Base-by-base conservation (phyloP, 2,113 vertebrate species). In the Tinamus guttatus region DNA sequence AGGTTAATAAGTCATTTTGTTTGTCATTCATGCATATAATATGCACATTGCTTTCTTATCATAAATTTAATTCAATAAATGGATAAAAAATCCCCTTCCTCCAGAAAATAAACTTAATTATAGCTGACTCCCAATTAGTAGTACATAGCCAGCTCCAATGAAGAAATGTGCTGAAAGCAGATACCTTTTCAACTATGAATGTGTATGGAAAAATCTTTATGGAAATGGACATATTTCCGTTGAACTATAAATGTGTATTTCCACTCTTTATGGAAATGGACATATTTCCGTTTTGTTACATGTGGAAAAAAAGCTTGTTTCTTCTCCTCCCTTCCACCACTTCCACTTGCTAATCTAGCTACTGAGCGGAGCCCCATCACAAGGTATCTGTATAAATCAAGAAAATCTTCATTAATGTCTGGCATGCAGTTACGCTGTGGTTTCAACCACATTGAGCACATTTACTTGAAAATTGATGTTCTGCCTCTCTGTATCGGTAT, bases 401-500 rank as follows among this genome's bases (percentile, higher is more conserved):
- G 45, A 91, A 93, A 69, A 93, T 87, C 81, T 91, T 91, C 80
- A 71, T 85, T 89, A 63, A 49, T 58, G 71, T 77, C 85, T 95
- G 87, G 34, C 60, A 52, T 70, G 43, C 30, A 65, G 92, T 70
- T 90, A 81, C 54, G 45, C 20, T 65, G 81, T 54, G 83, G 18
- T 86, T 54, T 49, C 75, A 68, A 25, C 52, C 67, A 40, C 25
- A 28, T 18, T 43, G 85, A 93, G 73, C 80, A 81, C 43, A 34
- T 36, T 91, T 79, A 86, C 52, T 94, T 82, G 76, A 84, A 84
- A 90, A 92, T 80, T 24, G 70, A 47, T 43, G 63, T 58, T 86
- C 91, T 94, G 63, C 89, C 91, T 90, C 92, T 47, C 71, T 89
- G 11, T 94, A 76, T 95, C 83, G 87, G 68, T 87, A 92, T 80